Conservation (phyloP, 2,888 invertebrate species). For the Dryobotodes eremita region DNA sequence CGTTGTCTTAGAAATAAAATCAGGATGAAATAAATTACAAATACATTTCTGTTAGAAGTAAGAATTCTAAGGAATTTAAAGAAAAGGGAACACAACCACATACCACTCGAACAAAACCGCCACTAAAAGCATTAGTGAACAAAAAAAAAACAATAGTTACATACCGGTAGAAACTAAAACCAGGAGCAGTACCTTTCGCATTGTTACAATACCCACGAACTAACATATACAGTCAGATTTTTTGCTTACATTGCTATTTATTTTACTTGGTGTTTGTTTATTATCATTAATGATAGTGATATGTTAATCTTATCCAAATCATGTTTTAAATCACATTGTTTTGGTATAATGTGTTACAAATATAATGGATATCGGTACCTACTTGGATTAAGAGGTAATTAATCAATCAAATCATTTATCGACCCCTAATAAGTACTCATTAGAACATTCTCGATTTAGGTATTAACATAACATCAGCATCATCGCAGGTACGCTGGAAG, state of each 20-base stretch:
- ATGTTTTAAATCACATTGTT: conserved; percentile 6
- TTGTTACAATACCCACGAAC: conserved; percentile 21
- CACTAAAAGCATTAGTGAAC: too few species aligned
- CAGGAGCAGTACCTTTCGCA: conserved; percentile 30
- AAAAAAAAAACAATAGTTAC: too few species aligned
- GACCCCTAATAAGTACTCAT: not conserved
- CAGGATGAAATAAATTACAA: not conserved
- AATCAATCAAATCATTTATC: not conserved
- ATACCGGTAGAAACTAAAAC: conserved; percentile 17
- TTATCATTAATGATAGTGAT: conserved; percentile 29
- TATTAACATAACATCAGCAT: not conserved
- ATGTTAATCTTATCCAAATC: conserved; percentile 25
- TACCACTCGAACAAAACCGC: not conserved
- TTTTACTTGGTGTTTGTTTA: not conserved
- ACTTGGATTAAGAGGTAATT: conserved; percentile 1
- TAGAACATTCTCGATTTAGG: conserved; percentile 13
- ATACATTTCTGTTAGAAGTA: not conserved
- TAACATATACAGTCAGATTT: not conserved
- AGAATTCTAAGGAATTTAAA: not conserved
- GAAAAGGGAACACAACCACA: conserved; percentile 23
- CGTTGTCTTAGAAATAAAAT: not conserved
- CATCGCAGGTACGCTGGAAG: too few species aligned
- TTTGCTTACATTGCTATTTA: conserved; percentile 8
- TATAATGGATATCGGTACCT: not conserved
- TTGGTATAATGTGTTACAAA: not conserved